Conservation (phyloP, 2,113 vertebrate genomes). For the Hydropotes inermis region DNA sequence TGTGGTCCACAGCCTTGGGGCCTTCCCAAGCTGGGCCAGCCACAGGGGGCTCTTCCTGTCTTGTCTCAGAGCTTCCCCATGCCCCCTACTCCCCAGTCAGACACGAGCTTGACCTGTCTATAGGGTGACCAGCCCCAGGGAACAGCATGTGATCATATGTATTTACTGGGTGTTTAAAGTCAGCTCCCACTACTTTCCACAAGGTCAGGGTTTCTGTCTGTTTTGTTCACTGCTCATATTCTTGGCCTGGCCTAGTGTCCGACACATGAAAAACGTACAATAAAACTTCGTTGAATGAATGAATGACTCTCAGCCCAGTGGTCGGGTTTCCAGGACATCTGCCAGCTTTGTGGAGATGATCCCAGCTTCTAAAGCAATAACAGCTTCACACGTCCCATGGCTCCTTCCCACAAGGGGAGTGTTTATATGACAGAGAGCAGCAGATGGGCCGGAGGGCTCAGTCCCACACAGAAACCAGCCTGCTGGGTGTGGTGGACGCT, state of each 20-base stretch:
- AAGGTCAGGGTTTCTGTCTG: neutral
- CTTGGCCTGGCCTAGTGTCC: neutral
- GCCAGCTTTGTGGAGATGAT: neutral
- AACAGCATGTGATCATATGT: neutral
- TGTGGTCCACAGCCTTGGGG: neutral
- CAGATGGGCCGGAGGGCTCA: neutral
- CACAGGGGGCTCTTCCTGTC: neutral
- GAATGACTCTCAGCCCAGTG: neutral
- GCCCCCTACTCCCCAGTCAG: neutral
- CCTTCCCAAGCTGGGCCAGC: neutral
- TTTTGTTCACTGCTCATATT: neutral
- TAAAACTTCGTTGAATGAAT: neutral
- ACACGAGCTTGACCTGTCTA: neutral
- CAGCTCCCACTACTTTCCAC: neutral
- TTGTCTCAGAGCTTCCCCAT: neutral
- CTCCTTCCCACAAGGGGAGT: neutral
- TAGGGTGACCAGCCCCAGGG: neutral
- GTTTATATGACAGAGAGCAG: neutral
- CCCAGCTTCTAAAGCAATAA: neutral
- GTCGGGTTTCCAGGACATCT: neutral
- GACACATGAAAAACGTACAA: neutral
- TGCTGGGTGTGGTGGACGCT: neutral
- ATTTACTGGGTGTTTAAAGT: neutral
- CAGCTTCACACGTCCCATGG: neutral
- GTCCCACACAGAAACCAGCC: neutral